phyloP scores from a whole-genome alignment of 1,140 invertebrate genomes.

The Micrasema longulum region DNA sequence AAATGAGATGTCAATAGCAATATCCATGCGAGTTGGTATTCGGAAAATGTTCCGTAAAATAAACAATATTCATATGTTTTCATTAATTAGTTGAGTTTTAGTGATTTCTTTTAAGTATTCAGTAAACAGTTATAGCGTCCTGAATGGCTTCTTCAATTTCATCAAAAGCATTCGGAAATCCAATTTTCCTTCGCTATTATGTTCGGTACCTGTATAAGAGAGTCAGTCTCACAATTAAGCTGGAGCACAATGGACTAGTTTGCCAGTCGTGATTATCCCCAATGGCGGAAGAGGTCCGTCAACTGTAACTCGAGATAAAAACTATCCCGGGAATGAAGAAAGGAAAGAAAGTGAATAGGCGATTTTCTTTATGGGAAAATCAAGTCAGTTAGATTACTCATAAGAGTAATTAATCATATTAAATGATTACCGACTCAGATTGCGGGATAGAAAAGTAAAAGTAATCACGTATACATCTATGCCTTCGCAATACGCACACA shows the following conservation, averaged over 20 bases:
- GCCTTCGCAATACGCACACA: too few relatives aligned
- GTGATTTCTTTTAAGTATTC: constrained; percentile 25
- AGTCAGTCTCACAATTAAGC: constrained; percentile 47
- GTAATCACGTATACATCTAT: too few relatives aligned
- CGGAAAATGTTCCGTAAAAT: too few relatives aligned
- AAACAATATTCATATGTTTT: too few relatives aligned
- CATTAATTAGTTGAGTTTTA: constrained; percentile 36
- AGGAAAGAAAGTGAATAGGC: background rate
- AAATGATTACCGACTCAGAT: background rate
- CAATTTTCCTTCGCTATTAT: constrained; percentile 48
- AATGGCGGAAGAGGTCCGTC: constrained; percentile 20
- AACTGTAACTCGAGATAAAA: constrained; percentile 48
- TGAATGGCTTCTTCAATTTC: constrained; percentile 40
- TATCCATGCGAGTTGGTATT: too few relatives aligned
- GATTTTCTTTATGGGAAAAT: too few relatives aligned
- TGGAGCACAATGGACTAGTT: constrained; percentile 49
- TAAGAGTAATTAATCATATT: background rate
- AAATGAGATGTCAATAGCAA: too few relatives aligned
- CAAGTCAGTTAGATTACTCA: background rate
- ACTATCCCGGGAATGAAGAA: constrained; percentile 25
- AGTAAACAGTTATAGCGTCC: constrained; percentile 37
- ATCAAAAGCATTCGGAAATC: constrained; percentile 53
- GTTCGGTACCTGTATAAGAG: constrained; percentile 26
- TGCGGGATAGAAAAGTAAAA: too few relatives aligned
- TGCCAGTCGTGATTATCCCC: constrained; percentile 47